phyloP scores from a whole-genome alignment of 2,797 vertebrate genomes.

The Melanogrammus aeglefinus region DNA sequence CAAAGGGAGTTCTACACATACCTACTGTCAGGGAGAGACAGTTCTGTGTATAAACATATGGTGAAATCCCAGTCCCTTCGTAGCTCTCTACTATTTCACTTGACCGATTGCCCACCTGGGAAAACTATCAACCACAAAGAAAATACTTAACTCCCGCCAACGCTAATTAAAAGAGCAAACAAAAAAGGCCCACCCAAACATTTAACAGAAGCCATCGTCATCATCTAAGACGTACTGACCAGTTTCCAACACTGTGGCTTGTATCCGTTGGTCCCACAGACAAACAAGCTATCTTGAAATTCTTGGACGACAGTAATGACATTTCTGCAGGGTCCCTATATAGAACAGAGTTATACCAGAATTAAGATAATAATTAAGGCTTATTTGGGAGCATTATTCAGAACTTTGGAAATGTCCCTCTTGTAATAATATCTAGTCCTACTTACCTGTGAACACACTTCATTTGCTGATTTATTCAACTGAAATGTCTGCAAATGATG shows the following conservation, averaged over 20 bases:
- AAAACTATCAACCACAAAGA: slow-evolving; percentile 27
- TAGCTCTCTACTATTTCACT: slow-evolving; percentile 29
- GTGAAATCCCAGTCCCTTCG: slow-evolving; percentile 68
- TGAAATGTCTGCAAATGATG: slow-evolving; percentile 52
- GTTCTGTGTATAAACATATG: slow-evolving; percentile 64
- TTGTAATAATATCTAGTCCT: not conserved
- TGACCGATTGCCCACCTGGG: slow-evolving; percentile 46
- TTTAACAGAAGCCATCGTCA: not conserved
- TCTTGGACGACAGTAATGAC: slow-evolving; percentile 71
- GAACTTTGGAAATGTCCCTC: not conserved
- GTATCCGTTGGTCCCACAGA: slow-evolving; percentile 71
- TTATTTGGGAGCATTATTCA: not conserved
- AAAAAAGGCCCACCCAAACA: not conserved
- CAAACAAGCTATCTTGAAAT: slow-evolving; percentile 63
- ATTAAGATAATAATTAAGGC: not conserved
- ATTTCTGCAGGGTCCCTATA: slow-evolving; percentile 66
- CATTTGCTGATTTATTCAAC: slow-evolving; percentile 25
- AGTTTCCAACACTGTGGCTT: slow-evolving; percentile 70
- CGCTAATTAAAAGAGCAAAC: not conserved
- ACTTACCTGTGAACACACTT: slow-evolving; percentile 55
- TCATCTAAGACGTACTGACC: slow-evolving; percentile 47
- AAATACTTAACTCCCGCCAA: not conserved
- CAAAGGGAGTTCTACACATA: slow-evolving; percentile 45
- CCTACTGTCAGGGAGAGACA: slow-evolving; percentile 68
- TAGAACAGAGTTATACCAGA: slow-evolving; percentile 25